Evolutionary conservation across 2,797 vertebrate genomes (phyloP), one percentile per base, ranked within the genome.

Genomic region (Xenopus petersii): DNA sequence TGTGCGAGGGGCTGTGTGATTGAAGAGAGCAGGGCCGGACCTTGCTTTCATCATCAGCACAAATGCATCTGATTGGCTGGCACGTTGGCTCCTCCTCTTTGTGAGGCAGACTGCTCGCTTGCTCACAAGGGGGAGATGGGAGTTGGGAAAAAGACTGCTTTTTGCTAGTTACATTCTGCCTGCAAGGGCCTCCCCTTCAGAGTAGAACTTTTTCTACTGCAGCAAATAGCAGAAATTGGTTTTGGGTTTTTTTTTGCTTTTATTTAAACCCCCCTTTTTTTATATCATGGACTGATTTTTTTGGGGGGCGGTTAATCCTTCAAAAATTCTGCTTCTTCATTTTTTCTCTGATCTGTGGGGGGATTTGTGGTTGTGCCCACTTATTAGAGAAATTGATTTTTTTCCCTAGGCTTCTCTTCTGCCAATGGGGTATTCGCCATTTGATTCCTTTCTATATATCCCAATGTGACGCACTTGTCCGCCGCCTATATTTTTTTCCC

Each of bases 121-220:
- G 85, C 89, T 92, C 84, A 79, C 90, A 90, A 89, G 88, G 87
- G 91, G 90, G 88, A 93, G 92, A 92, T 86, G 86, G 86, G 86
- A 89, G 89, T 91, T 84, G 81, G 88, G 48, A 21, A 62, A 24
- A 26, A 55, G 51, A 16, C 21, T 70, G 86, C 83, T 82, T 85
- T 36, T 82, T 83, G 85, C 88, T 86, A 87, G 90, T 93, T 80
- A 74, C 81, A 91, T 94, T 94, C 91, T 90, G 90, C 90, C 90
- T 88, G 87, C 88, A 89, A 92, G 92, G 91, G 93, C 94, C 93
- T 93, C 92, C 93, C 83, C 91, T 90, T 88, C 87, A 87, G 84
- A 93, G 89, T 88, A 89, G 84, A 90, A 92, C 92, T 92, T 91
- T 90, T 59, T 88, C 77, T 83, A 81, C 84, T 17, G 90, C 90